phyloP scores from a whole-genome alignment of 1,140 invertebrate species.

The Andricus grossulariae region DNA sequence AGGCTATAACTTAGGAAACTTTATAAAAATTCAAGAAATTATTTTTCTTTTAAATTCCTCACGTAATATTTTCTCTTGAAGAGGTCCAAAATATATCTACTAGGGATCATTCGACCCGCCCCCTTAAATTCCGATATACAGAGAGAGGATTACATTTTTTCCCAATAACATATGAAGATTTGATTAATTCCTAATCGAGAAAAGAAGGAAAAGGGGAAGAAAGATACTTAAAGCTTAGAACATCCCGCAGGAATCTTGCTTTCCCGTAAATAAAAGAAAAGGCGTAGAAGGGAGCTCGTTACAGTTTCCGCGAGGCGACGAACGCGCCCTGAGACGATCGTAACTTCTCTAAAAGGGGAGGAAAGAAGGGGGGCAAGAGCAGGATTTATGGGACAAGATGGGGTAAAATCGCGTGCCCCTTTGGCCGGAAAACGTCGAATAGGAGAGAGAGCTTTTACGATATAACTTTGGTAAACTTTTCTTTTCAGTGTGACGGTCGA shows the following conservation, averaged over 20 bases:
- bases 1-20: no score
- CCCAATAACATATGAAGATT: no score
- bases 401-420: constrained; percentile 31
- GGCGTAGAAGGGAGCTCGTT: constrained; percentile 44
- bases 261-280: constrained; percentile 41
- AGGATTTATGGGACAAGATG: constrained; percentile 28
- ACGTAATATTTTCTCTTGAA: no score
- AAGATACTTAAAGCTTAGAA: constrained; percentile 6
- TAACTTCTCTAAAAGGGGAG: constrained; percentile 33
- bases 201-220: constrained; percentile 43
- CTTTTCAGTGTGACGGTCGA: constrained; percentile 1
- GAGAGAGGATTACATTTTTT: no score
- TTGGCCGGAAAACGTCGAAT: constrained; percentile 23
- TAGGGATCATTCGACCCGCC: no score
- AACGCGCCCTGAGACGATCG: constrained; percentile 37
- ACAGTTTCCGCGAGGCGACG: constrained; percentile 43
- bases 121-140: no score
- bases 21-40: no score
- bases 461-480: constrained; percentile 35
- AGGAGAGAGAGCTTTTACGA: constrained; percentile 15
- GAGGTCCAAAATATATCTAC: no score
- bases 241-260: constrained; percentile 44
- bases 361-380: background rate
- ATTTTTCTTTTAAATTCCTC: no score
- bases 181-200: background rate